A percentile compares a stretch with the other conserved stretches of the same genome.
These are phyloP conservation scores for Falco cherrug DNA, from an alignment of 2,797 vertebrate species.

Conservation along the genomic window DNA sequence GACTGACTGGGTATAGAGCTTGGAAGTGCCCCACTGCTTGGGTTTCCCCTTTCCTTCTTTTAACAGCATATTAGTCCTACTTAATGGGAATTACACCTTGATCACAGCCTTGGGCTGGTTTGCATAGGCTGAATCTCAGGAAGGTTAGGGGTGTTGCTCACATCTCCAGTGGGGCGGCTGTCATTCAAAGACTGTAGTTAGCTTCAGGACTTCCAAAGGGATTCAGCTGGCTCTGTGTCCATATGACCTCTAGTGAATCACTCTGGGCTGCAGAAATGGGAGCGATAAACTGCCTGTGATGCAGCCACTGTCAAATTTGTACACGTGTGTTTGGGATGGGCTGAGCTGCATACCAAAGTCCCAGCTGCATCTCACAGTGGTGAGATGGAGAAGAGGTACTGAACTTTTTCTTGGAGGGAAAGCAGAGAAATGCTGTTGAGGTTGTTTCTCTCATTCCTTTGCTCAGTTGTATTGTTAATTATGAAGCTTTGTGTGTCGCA, in stretches of 20 bases:
- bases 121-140: neutral
- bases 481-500: neutral
- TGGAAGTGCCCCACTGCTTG: neutral
- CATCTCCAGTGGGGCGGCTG: neutral
- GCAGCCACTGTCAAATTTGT: neutral
- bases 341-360: neutral
- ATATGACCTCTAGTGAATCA: neutral
- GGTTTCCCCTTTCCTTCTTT: neutral
- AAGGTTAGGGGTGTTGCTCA: neutral
- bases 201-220: neutral
- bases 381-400: neutral
- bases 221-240: neutral
- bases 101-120: neutral
- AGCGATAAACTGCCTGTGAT: neutral
- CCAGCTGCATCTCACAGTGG: neutral
- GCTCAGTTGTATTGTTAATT: constrained; percentile 40
- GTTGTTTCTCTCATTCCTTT: constrained; percentile 31
- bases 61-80: neutral
- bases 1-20: neutral
- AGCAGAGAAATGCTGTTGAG: constrained; percentile 4
- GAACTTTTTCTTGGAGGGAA: neutral
- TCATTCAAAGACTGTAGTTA: neutral
- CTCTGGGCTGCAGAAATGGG: neutral
- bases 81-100: neutral
- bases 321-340: neutral